Base-by-base conservation (phyloP, 2,888 invertebrate species). In the Anaspis maculata region DNA sequence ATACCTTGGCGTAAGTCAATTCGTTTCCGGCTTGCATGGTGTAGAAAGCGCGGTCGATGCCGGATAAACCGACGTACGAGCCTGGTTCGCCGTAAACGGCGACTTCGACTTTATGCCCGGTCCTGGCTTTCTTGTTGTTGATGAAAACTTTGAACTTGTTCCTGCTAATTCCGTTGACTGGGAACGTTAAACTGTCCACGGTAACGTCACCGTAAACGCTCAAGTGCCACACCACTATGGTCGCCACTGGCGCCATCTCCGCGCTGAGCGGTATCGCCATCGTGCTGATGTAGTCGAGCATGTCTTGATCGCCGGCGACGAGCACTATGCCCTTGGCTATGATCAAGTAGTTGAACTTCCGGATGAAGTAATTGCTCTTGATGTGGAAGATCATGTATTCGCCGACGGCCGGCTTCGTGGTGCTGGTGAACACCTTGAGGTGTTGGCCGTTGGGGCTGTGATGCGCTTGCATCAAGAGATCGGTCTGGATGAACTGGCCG, bases 361-460 rank as follows among this genome's bases (percentile, higher is more conserved):
- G 87, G 57, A 94, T 77, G 68, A 77, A 88, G 63, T 85, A 90
- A 64, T 94, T 95, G 36, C 88, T 85, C 48, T 89, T 79, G 13
- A 96, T 87, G 59, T 95, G 95, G 61, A 96, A 86, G 35, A 96
- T 82, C 53, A 95, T 84, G 61, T 92, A 95, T 61, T 94, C 89
- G 15, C 94, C 94, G 10, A 95, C 84, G 70, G 73, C 76, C 0
- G 91, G 85, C 31, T 79, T 69, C 7, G 76, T 75, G 1, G 94
- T 94, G 41, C 86, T 88, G 1, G 94, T 92, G 3, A 79, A 72
- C 12, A 94, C 79, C 56, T 88, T 83, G 6, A 95, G 77, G 57
- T 91, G 89, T 46, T 83, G 83, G 60, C 85, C 77, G 42, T 77
- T 73, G 1, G 83, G 85, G 31, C 91, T 89, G 65, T 81, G 81